Evolutionary conservation across 1,140 invertebrate species (phyloP).

Genomic region (Polypedilum vanderplanki): DNA sequence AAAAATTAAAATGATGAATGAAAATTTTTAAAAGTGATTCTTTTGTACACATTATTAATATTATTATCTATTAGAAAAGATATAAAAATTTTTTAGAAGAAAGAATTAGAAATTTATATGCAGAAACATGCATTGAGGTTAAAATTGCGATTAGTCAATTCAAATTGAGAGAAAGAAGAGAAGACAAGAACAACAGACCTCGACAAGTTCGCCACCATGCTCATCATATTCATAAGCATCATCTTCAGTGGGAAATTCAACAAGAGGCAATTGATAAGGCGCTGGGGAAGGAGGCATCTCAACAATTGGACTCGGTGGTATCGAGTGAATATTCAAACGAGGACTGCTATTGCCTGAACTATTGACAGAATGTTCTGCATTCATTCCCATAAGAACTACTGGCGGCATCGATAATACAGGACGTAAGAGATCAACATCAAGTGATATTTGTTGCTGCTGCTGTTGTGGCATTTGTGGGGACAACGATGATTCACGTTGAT

Average conservation of each 20-base stretch:
- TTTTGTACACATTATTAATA: no score
- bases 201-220: conserved; percentile 38
- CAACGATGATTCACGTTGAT: conserved; percentile 7
- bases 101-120: no score
- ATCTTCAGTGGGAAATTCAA: conserved; percentile 63
- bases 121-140: no score
- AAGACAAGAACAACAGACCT: conserved; percentile 38
- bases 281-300: conserved; percentile 38
- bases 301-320: conserved; percentile 35
- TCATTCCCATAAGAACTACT: conserved; percentile 39
- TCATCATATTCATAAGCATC: conserved; percentile 48
- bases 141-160: no score
- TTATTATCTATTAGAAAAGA: no score
- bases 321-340: conserved; percentile 27
- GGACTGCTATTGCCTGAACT: neutral
- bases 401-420: conserved; percentile 42
- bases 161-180: neutral
- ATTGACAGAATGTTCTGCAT: conserved; percentile 29
- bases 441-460: conserved; percentile 30
- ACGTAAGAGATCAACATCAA: conserved; percentile 33
- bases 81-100: no score
- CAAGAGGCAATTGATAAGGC: conserved; percentile 39
- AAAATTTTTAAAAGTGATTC: no score
- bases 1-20: no score
- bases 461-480: conserved; percentile 30